Evolutionary conservation across 92 coral and sea anemone species (phyloP).

Genomic region (Diadumene lineata): DNA sequence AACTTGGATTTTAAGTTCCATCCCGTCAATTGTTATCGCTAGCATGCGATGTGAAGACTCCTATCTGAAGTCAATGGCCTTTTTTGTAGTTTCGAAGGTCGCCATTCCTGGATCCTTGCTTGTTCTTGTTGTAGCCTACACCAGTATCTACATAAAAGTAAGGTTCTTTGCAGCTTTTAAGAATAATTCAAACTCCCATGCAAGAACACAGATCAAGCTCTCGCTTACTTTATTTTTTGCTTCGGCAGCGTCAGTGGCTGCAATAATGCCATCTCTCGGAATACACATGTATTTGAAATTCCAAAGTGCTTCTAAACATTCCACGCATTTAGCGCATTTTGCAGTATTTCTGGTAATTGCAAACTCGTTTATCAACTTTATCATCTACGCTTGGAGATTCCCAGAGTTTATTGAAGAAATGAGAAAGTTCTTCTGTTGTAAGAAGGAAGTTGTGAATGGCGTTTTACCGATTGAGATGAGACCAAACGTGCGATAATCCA

Average conservation of each 20-base stretch:
- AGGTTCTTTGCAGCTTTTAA: background rate
- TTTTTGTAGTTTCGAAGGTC: no score
- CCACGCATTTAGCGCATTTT: background rate
- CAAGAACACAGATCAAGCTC: background rate
- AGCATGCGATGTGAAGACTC: background rate
- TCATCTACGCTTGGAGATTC: constrained; percentile 4
- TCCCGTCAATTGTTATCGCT: background rate
- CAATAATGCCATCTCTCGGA: background rate
- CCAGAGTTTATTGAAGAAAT: constrained; percentile 10
- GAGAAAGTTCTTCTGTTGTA: constrained; percentile 1
- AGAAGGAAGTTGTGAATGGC: background rate
- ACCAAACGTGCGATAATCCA: background rate
- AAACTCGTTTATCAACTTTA: constrained; percentile 21
- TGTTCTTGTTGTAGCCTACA: background rate
- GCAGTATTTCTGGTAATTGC: background rate
- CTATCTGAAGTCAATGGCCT: no score
- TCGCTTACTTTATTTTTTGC: background rate
- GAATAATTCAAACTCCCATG: background rate
- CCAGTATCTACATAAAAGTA: background rate
- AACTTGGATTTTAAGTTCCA: background rate
- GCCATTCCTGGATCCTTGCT: no score
- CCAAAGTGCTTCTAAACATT: background rate
- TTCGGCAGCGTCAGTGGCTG: background rate
- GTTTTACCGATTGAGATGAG: background rate
- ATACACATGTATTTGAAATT: background rate